Conservation (phyloP, 2,113 vertebrate genomes). For the Bos taurus region DNA sequence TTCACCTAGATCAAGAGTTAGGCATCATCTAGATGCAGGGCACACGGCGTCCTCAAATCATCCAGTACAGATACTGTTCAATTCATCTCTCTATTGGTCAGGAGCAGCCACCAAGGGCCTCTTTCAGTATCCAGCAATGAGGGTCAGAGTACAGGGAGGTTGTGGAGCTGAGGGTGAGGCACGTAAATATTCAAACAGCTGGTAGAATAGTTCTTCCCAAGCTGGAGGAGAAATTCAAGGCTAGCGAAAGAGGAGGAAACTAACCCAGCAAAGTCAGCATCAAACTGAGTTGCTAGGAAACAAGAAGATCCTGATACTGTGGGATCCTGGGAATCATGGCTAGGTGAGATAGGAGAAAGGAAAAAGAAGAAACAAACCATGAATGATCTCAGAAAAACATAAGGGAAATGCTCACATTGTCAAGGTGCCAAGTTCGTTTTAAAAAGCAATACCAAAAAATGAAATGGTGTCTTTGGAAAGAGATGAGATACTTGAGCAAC, state of each 20-base stretch:
- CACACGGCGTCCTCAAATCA: background rate
- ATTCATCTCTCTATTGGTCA: background rate
- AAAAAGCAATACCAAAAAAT: background rate
- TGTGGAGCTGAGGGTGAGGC: background rate
- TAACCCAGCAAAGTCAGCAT: background rate
- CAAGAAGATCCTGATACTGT: background rate
- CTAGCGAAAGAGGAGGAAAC: background rate
- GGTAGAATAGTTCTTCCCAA: background rate
- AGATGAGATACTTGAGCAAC: background rate
- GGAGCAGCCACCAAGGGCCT: background rate
- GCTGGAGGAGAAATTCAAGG: background rate
- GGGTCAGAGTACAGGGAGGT: background rate
- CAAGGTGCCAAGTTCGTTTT: background rate
- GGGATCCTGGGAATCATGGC: background rate
- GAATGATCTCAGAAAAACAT: background rate
- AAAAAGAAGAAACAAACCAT: background rate
- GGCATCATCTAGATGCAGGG: background rate
- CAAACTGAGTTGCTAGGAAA: slow-evolving; percentile 36
- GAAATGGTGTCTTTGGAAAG: background rate
- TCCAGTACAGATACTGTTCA: background rate
- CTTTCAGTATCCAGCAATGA: background rate
- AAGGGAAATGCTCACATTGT: background rate
- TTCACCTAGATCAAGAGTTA: background rate
- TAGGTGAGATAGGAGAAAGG: background rate
- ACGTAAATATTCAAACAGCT: background rate